Evolutionary conservation across 2,888 invertebrate genomes (phyloP).

Genomic region (Copidosoma aretas): DNA sequence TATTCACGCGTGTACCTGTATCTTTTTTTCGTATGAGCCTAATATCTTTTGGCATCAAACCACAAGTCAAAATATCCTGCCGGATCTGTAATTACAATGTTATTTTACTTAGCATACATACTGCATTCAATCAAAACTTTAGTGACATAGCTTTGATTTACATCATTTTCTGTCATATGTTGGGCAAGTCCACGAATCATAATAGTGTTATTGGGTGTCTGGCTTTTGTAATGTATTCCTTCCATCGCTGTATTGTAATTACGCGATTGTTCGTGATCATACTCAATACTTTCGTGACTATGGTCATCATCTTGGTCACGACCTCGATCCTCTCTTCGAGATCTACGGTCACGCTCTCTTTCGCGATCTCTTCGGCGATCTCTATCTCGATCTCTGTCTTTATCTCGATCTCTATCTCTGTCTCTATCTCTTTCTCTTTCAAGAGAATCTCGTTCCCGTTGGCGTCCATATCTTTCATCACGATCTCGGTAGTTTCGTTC

Average conservation of each 20-base stretch:
- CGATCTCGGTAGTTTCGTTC: conserved; percentile 56
- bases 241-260: conserved; percentile 59
- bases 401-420: conserved; percentile 51
- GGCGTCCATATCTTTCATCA: conserved; percentile 49
- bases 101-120: neutral
- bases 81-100: conserved; percentile 68
- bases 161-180: conserved; percentile 79
- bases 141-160: conserved; percentile 61
- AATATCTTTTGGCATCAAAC: conserved; percentile 80
- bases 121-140: neutral
- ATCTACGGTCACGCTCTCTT: conserved; percentile 48
- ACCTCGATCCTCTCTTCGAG: conserved; percentile 49
- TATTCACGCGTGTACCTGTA: conserved; percentile 71
- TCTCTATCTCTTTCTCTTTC: conserved; percentile 51
- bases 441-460: conserved; percentile 46
- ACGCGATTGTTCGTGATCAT: conserved; percentile 58
- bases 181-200: conserved; percentile 78
- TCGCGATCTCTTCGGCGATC: conserved; percentile 46
- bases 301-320: conserved; percentile 54
- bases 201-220: conserved; percentile 74
- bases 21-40: conserved; percentile 83
- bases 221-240: conserved; percentile 66
- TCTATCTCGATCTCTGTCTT: conserved; percentile 51
- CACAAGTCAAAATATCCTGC: conserved; percentile 77
- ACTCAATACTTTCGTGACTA: conserved; percentile 57